phyloP scores from a whole-genome alignment of 2,888 invertebrate genomes.

The Orthosia gracilis region DNA sequence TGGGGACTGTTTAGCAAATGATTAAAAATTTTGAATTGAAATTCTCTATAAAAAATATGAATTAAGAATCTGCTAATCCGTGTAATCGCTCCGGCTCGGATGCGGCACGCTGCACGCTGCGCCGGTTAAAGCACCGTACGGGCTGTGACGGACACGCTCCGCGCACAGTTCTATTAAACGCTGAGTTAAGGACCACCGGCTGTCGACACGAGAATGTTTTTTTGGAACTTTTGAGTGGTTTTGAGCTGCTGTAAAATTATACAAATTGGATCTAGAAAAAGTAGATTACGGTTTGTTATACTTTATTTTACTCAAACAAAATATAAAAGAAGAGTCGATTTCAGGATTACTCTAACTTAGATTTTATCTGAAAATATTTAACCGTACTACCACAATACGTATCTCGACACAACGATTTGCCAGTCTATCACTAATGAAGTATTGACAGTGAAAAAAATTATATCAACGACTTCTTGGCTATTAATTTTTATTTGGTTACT shows the following conservation, averaged over 20 bases:
- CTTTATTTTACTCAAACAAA: no score
- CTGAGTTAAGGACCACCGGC: constrained; percentile 62
- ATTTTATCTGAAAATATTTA: no score
- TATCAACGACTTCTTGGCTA: not conserved
- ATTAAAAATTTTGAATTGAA: no score
- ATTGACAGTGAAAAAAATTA: no score
- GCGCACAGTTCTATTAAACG: constrained; percentile 46
- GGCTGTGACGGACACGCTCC: constrained; percentile 50
- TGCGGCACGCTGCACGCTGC: constrained; percentile 46
- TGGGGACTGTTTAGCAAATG: no score
- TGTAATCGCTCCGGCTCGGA: constrained; percentile 39
- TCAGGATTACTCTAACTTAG: no score
- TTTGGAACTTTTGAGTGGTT: not conserved
- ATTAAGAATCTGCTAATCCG: not conserved
- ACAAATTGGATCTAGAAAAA: not conserved
- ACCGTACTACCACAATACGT: not conserved
- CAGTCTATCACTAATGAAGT: not conserved
- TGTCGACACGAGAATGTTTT: constrained; percentile 39
- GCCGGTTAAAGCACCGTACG: not conserved
- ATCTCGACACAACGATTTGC: not conserved
- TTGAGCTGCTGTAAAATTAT: not conserved
- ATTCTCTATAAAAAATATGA: no score
- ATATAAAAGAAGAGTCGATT: no score
- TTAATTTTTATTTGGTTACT: not conserved
- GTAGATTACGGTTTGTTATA: not conserved